Percentiles rank a stretch among this genome's conserved stretches.
phyloP scores from a whole-genome alignment of 2,888 invertebrate species.

The Dyspetes luteomarginatus region DNA sequence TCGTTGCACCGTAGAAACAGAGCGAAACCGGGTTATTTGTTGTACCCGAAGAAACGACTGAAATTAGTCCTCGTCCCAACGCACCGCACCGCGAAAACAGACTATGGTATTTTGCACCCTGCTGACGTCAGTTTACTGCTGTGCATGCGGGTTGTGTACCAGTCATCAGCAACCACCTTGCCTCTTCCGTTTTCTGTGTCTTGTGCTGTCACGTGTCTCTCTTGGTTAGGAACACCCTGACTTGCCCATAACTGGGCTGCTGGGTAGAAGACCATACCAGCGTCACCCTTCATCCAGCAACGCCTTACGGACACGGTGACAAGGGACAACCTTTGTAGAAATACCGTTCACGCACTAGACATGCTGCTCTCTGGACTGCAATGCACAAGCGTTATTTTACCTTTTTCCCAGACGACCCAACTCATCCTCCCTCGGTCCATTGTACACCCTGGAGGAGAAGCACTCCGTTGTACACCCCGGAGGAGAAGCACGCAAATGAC shows the following conservation, averaged over 20 bases:
- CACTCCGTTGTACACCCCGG: slow-evolving; percentile 52
- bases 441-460: slow-evolving; percentile 59
- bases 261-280: background rate
- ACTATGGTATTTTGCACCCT: slow-evolving; percentile 28
- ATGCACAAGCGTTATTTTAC: slow-evolving; percentile 40
- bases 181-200: slow-evolving; percentile 1
- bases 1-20: slow-evolving; percentile 2
- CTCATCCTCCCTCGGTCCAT: slow-evolving; percentile 42
- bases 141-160: too few relatives aligned
- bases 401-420: slow-evolving; percentile 41
- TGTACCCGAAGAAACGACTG: slow-evolving; percentile 74
- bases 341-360: slow-evolving; percentile 16
- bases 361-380: slow-evolving; percentile 10
- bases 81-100: slow-evolving; percentile 49
- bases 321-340: slow-evolving; percentile 18
- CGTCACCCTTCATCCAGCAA: slow-evolving; percentile 24
- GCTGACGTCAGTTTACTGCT: too few relatives aligned
- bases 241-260: background rate
- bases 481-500: slow-evolving; percentile 78
- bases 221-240: slow-evolving; percentile 10
- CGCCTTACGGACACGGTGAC: slow-evolving; percentile 29
- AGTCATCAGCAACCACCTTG: too few relatives aligned
- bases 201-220: slow-evolving; percentile 20
- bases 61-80: slow-evolving; percentile 77
- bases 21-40: slow-evolving; percentile 75